Percentiles rank a stretch among this genome's conserved stretches.
phyloP scores from a whole-genome alignment of 2,797 vertebrate genomes.

The Ctenochaetus hawaiiensis region DNA sequence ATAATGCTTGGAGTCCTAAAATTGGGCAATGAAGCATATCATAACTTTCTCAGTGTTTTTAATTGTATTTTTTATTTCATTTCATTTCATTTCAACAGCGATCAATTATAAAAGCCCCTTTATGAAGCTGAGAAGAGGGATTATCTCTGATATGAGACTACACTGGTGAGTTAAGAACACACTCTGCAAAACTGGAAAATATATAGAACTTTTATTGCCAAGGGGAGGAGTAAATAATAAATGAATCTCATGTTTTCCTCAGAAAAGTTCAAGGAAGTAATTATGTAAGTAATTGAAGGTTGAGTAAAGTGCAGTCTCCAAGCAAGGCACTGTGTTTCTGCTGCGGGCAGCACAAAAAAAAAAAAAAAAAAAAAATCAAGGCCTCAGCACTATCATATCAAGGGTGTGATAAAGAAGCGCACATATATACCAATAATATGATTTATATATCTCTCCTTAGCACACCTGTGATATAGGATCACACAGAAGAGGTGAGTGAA shows the following conservation, averaged over 20 bases:
- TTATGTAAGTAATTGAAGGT: constrained; percentile 40
- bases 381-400: constrained; percentile 82
- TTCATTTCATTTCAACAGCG: background rate
- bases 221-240: background rate
- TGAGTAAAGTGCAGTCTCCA: constrained; percentile 66
- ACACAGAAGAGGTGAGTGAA: constrained; percentile 62
- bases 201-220: background rate
- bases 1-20: no score
- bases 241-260: background rate
- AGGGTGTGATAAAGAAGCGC: constrained; percentile 66
- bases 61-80: background rate
- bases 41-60: background rate
- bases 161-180: constrained; percentile 39
- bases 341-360: constrained; percentile 28
- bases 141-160: constrained; percentile 24
- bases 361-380: constrained; percentile 40
- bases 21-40: no score
- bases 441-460: constrained; percentile 54
- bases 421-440: constrained; percentile 65
- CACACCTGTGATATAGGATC: constrained; percentile 32
- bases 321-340: constrained; percentile 50
- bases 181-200: background rate
- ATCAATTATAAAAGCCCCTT: background rate
- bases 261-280: constrained; percentile 29
- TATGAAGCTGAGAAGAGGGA: background rate